Conservation (phyloP, 2,113 vertebrate genomes). For the Arothron firmamentum region DNA sequence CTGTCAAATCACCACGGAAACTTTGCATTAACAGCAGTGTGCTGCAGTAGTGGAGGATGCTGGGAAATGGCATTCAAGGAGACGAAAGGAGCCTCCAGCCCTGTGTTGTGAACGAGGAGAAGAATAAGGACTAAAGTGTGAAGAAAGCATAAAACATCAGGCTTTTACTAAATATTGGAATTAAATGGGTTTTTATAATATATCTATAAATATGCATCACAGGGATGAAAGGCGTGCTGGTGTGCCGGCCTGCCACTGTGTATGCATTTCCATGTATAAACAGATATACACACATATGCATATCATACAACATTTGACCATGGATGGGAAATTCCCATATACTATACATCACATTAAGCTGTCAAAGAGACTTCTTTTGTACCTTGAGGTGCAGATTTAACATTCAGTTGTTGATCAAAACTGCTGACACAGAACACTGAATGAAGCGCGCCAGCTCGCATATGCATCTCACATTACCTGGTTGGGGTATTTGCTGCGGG, state of each 20-base stretch:
- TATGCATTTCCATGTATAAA: slow-evolving; percentile 63
- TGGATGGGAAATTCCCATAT: slow-evolving; percentile 62
- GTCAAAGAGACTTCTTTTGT: slow-evolving; percentile 27
- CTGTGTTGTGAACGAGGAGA: slow-evolving; percentile 58
- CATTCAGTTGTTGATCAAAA: slow-evolving; percentile 64
- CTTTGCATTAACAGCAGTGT: slow-evolving; percentile 13
- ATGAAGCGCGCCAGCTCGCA: slow-evolving; percentile 19
- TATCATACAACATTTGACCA: slow-evolving; percentile 65
- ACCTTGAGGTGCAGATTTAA: slow-evolving; percentile 61
- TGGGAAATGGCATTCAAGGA: slow-evolving; percentile 74
- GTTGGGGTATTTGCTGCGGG: slow-evolving; percentile 57
- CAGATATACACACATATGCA: slow-evolving; percentile 69
- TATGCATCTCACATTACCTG: slow-evolving; percentile 30
- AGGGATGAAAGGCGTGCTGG: slow-evolving; percentile 47
- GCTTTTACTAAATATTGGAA: slow-evolving; percentile 65
- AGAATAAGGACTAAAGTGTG: slow-evolving; percentile 45
- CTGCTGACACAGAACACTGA: slow-evolving; percentile 26
- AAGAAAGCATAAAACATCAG: slow-evolving; percentile 55
- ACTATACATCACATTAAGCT: slow-evolving; percentile 63
- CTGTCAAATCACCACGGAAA: too few relatives aligned
- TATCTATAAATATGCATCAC: slow-evolving; percentile 69
- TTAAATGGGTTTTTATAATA: slow-evolving; percentile 67
- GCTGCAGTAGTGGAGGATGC: slow-evolving; percentile 44
- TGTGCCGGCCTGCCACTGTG: slow-evolving; percentile 45
- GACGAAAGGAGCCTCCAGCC: slow-evolving; percentile 59